These are phyloP conservation scores for Penaeus japonicus DNA, from an alignment of 1,140 invertebrate species.

Conservation along the genomic window DNA sequence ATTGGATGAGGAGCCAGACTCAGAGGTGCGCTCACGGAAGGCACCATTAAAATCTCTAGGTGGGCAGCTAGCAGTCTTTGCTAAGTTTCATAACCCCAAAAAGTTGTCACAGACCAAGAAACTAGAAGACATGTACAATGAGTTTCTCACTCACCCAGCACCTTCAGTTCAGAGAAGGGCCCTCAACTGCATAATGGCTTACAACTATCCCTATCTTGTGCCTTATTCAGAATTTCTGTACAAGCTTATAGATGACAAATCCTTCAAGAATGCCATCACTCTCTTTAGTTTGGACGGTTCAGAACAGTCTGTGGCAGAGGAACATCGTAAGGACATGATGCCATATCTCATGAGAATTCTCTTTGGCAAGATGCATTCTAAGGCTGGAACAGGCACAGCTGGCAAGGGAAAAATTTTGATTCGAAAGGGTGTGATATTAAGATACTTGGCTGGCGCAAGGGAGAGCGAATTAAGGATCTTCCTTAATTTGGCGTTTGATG, in stretches of 20 bases:
- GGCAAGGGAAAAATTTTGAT: constrained; percentile 77
- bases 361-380: constrained; percentile 87
- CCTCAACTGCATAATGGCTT: constrained; percentile 83
- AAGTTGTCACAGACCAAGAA: constrained; percentile 79
- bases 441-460: constrained; percentile 83
- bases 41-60: constrained; percentile 69
- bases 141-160: constrained; percentile 82
- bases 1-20: constrained; percentile 31
- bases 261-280: constrained; percentile 83
- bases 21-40: constrained; percentile 8
- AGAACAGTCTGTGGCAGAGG: constrained; percentile 72
- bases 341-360: constrained; percentile 84
- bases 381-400: constrained; percentile 74
- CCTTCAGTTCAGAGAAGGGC: constrained; percentile 82
- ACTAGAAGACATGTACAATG: constrained; percentile 77
- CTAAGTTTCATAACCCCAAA: constrained; percentile 81
- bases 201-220: constrained; percentile 78
- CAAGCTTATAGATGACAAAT: constrained; percentile 84
- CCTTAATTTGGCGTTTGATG: constrained; percentile 82
- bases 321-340: constrained; percentile 79
- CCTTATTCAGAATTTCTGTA: constrained; percentile 81
- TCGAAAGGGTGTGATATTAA: constrained; percentile 78
- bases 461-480: constrained; percentile 82
- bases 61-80: constrained; percentile 78
- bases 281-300: constrained; percentile 76